Conservation (phyloP, 2,113 vertebrate species). For the Burhinus bistriatus region DNA sequence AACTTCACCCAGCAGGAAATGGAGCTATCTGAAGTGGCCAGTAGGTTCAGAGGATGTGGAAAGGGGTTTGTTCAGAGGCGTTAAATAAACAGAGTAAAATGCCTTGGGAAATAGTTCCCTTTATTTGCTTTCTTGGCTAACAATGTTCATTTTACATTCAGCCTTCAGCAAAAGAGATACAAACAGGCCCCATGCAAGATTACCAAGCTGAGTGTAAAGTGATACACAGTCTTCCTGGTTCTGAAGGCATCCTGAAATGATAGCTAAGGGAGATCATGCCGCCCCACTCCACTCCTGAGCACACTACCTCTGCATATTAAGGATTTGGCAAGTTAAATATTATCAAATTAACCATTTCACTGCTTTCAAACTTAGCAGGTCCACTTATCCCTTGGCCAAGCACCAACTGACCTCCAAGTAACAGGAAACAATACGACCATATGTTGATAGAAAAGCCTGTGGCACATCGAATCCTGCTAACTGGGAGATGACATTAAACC, state of each 20-base stretch:
- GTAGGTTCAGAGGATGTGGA: conserved; percentile 51
- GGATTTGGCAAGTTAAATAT: not conserved
- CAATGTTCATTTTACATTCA: conserved; percentile 43
- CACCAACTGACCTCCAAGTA: not conserved
- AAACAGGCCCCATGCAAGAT: conserved; percentile 30
- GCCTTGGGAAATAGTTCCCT: conserved; percentile 39
- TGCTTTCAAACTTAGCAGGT: not conserved
- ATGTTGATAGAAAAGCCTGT: not conserved
- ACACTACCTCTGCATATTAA: not conserved
- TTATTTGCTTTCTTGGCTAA: conserved; percentile 63
- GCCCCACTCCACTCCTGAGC: not conserved
- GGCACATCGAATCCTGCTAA: not conserved
- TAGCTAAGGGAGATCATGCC: not conserved
- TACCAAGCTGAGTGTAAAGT: not conserved
- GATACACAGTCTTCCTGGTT: not conserved
- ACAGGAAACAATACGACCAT: not conserved
- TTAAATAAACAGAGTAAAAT: conserved; percentile 57
- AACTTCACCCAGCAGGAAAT: conserved; percentile 61
- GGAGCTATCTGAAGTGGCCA: conserved; percentile 63
- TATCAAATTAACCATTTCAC: not conserved
- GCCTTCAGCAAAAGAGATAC: conserved; percentile 11
- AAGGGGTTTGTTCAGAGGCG: conserved; percentile 49
- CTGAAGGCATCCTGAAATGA: not conserved
- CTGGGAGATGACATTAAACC: not conserved
- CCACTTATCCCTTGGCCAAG: not conserved